Conservation (phyloP, 2,888 invertebrate genomes). For the Eilema depressum region DNA sequence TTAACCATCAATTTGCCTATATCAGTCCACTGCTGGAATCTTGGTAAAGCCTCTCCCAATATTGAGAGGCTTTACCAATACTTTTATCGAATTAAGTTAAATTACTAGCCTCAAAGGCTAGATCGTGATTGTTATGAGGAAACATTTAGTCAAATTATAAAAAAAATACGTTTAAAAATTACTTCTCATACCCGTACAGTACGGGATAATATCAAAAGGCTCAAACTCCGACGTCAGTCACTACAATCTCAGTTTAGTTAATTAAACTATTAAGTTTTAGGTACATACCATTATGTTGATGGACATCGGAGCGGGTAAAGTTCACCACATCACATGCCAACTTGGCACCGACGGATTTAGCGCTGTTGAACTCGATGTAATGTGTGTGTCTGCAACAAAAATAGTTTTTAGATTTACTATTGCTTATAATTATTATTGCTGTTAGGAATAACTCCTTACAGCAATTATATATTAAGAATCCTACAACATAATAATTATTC, state of each 20-base stretch:
- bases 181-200: background rate
- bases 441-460: too few relatives aligned
- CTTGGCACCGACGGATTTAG: constrained; percentile 37
- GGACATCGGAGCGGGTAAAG: constrained; percentile 22
- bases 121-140: too few relatives aligned
- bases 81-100: too few relatives aligned
- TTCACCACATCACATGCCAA: constrained; percentile 41
- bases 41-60: too few relatives aligned
- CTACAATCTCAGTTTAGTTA: constrained; percentile 15
- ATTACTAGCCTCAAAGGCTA: too few relatives aligned
- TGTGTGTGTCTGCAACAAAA: constrained; percentile 38
- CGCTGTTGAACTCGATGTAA: constrained; percentile 24
- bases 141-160: too few relatives aligned
- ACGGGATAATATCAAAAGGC: background rate
- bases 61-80: too few relatives aligned
- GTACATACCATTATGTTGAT: constrained; percentile 40
- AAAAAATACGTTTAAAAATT: too few relatives aligned
- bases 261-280: constrained; percentile 25
- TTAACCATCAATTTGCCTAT: too few relatives aligned
- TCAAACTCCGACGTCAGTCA: background rate
- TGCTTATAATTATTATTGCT: too few relatives aligned
- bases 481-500: background rate
- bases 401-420: constrained; percentile 6
- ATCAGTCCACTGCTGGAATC: too few relatives aligned
- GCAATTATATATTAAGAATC: background rate